phyloP scores from a whole-genome alignment of 2,888 invertebrate species.

The Xestobium rufovillosum region DNA sequence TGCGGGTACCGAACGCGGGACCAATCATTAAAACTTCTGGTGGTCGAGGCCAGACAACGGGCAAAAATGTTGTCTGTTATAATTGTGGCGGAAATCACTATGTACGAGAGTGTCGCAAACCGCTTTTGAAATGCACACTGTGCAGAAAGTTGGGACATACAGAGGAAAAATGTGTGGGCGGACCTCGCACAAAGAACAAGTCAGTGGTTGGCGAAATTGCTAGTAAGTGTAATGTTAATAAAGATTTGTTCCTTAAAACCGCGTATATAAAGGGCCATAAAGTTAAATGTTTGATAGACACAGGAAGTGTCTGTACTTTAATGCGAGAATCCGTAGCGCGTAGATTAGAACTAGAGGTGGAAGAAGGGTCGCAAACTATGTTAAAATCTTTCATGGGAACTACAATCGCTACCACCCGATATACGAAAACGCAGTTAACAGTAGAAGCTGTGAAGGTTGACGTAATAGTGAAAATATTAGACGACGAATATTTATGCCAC shows the following conservation, averaged over 20 bases:
- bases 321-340: constrained; percentile 1
- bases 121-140: too few relatives aligned
- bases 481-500: neutral
- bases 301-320: constrained; percentile 1
- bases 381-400: constrained; percentile 1
- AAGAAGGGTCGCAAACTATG: neutral
- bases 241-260: neutral
- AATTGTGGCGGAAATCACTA: constrained; percentile 3
- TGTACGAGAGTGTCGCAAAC: neutral
- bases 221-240: constrained; percentile 2
- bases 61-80: constrained; percentile 3
- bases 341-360: neutral
- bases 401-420: neutral
- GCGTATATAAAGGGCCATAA: neutral
- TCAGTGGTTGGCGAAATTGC: too few relatives aligned
- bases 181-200: neutral
- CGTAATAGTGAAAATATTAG: neutral
- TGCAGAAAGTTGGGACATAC: too few relatives aligned
- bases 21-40: too few relatives aligned
- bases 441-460: neutral
- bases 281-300: constrained; percentile 2
- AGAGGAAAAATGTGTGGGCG: too few relatives aligned
- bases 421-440: neutral
- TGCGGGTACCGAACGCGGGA: too few relatives aligned
- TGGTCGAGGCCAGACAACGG: too few relatives aligned